Conservation (phyloP, 2,113 vertebrate genomes). For the Nesoenas mayeri region DNA sequence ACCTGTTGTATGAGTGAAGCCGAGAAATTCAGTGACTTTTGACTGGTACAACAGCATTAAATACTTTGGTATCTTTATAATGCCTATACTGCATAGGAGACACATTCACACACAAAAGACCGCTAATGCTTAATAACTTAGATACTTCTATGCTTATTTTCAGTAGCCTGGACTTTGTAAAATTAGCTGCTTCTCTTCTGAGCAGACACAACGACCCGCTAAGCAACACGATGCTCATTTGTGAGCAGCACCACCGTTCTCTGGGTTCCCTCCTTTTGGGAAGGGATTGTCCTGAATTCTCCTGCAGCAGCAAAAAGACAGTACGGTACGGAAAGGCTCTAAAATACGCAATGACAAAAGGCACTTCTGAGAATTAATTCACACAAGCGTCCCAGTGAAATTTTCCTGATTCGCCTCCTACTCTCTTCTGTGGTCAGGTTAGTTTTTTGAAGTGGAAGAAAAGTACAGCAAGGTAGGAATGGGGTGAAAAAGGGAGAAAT, state of each 20-base stretch:
- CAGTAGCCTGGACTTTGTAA: conserved; percentile 3
- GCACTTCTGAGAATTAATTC: conserved; percentile 38
- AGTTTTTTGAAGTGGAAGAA: not conserved
- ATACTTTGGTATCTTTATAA: conserved; percentile 46
- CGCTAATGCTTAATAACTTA: not conserved
- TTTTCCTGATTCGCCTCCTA: not conserved
- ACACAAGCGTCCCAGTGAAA: not conserved
- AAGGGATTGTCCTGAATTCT: not conserved
- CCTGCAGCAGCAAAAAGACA: not conserved
- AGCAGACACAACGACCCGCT: not conserved
- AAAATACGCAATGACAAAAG: not conserved
- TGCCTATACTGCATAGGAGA: not conserved
- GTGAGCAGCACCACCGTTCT: not conserved
- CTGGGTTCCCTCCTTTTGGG: not conserved
- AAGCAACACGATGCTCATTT: accelerated
- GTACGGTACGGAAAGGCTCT: not conserved
- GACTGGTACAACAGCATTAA: not conserved
- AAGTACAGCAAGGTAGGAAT: not conserved
- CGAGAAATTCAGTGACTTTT: not conserved
- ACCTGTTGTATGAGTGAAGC: not conserved
- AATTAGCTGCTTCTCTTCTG: not conserved
- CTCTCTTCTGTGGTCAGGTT: not conserved
- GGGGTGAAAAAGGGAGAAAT: not conserved
- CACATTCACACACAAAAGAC: not conserved
- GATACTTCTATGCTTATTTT: not conserved